Conservation (phyloP, 2,888 invertebrate species). For the Lithophane semibrunnea region DNA sequence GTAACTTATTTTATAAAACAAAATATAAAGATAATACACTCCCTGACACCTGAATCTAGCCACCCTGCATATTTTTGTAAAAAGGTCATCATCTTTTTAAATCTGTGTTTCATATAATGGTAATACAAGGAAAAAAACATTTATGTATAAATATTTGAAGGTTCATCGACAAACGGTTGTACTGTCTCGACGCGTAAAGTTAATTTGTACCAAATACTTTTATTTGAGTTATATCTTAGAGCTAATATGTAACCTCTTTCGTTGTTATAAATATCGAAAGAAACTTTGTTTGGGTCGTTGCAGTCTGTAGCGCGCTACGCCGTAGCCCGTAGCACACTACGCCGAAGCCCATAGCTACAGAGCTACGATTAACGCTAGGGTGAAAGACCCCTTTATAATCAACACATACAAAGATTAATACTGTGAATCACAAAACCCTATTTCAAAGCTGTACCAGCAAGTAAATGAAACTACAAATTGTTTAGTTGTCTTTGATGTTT, state of each 20-base stretch:
- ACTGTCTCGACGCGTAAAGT: slow-evolving; percentile 31
- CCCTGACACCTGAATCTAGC: too few relatives aligned
- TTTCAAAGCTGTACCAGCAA: neutral
- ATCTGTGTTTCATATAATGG: neutral
- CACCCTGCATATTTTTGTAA: too few relatives aligned
- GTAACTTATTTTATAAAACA: slow-evolving; percentile 2
- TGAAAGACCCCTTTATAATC: too few relatives aligned
- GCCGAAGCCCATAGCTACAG: slow-evolving; percentile 9
- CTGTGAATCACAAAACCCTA: neutral
- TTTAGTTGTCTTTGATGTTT: neutral
- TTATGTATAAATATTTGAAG: slow-evolving; percentile 21
- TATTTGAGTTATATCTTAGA: neutral
- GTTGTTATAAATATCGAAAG: neutral
- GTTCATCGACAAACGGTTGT: slow-evolving; percentile 21
- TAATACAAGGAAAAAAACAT: neutral
- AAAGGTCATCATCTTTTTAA: too few relatives aligned
- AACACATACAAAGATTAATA: neutral
- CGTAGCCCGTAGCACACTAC: slow-evolving; percentile 15
- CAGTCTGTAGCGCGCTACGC: slow-evolving; percentile 9
- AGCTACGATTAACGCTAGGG: neutral
- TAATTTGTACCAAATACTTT: slow-evolving; percentile 16
- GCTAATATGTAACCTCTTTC: neutral
- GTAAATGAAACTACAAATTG: neutral
- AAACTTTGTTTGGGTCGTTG: neutral
- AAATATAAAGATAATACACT: too few relatives aligned